Evolutionary conservation across 1,140 invertebrate species (phyloP), one percentile per base, ranked within the genome.

Genomic region (Rhopalosiphum padi): DNA sequence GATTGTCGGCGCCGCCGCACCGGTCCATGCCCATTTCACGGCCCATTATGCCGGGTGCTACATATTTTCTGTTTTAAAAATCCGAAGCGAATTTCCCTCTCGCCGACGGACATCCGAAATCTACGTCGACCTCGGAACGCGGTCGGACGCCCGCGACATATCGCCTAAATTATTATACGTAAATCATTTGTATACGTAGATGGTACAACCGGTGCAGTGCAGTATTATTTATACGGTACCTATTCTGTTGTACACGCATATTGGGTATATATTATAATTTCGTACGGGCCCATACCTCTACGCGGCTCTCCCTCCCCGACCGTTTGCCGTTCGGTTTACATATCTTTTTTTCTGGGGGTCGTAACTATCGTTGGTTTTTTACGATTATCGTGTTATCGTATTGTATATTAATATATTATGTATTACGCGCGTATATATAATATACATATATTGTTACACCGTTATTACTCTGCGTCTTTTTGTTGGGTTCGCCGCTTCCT

Each of bases 381-480:
- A 89, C 87, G 51, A 48, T 46, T 55, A 55, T 89, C 51, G 87
- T 25, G 87, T 89, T 55, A 89, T 89, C 87, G 87, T 89, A 89
- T 55, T 37, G 48, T 89, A 89, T 55, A 37, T 37, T 35, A 37
- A 37, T 55, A 77, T 77, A 77, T 11, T 18, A 51, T 18, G 3
- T 51, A 51, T 51, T 51, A 51, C 48, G 48, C 23, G 23, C n/a
- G n/a, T n/a, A n/a, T n/a, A n/a, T n/a, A n/a, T n/a, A n/a, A n/a
- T n/a, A n/a, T n/a, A n/a, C n/a, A n/a, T 60, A 11, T n/a, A 77
- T 77, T n/a, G 30, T 35, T 77, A 77, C 60, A 55, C 53, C 53
- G 48, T 89, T 55, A 89, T 25, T 89, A 55, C 35, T 89, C 41
- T 6, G 88, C 37, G 51, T 60, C 9, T 25, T 90, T 68, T n/a